Percentiles rank a stretch among this genome's conserved stretches.
These are phyloP conservation scores for Craterocephalus amniculus DNA, from an alignment of 2,797 vertebrate species.

Conservation along the genomic window DNA sequence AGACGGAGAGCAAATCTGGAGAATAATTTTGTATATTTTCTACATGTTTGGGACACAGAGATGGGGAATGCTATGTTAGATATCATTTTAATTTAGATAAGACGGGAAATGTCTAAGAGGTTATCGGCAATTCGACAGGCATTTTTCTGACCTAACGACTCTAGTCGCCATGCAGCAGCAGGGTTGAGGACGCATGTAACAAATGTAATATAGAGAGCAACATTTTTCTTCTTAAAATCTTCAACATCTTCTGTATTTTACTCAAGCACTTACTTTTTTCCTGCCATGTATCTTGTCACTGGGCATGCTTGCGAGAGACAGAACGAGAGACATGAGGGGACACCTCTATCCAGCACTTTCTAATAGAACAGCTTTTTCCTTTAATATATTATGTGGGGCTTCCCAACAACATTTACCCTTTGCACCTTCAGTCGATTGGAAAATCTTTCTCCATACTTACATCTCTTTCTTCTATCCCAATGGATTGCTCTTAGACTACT, in stretches of 20 bases:
- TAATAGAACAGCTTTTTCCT: slow-evolving; percentile 27
- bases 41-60: slow-evolving; percentile 73
- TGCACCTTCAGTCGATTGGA: slow-evolving; percentile 33
- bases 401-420: slow-evolving; percentile 26
- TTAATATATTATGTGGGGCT: slow-evolving; percentile 8
- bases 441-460: slow-evolving; percentile 33
- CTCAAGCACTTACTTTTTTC: slow-evolving; percentile 78
- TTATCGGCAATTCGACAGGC: slow-evolving; percentile 63
- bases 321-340: slow-evolving; percentile 38
- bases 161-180: slow-evolving; percentile 62
- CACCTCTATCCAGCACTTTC: slow-evolving; percentile 49
- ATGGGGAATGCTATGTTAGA: slow-evolving; percentile 62
- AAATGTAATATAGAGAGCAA: slow-evolving; percentile 82
- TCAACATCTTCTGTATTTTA: slow-evolving; percentile 80
- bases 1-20: slow-evolving; percentile 80
- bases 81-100: slow-evolving; percentile 74
- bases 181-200: slow-evolving; percentile 69
- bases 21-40: slow-evolving; percentile 88
- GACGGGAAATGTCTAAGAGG: slow-evolving; percentile 66
- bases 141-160: slow-evolving; percentile 58
- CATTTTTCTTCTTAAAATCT: slow-evolving; percentile 77
- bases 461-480: slow-evolving; percentile 39
- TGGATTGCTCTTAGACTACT: slow-evolving; percentile 49
- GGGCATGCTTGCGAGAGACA: slow-evolving; percentile 54
- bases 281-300: slow-evolving; percentile 65